phyloP scores from a whole-genome alignment of 2,797 vertebrate genomes.

The Argyrosomus regius region DNA sequence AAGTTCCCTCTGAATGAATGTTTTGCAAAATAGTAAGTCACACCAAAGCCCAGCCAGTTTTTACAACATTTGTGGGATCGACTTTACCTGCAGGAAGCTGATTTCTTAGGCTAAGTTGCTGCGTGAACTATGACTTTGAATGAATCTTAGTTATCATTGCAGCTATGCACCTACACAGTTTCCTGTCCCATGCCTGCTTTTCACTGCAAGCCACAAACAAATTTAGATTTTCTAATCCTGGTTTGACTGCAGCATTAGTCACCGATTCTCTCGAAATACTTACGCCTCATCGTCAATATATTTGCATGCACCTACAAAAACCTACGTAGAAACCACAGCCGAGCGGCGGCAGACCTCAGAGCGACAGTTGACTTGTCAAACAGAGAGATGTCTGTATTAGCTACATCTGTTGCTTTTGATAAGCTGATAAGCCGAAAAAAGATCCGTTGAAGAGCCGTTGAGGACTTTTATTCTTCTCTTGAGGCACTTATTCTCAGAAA shows the following conservation, averaged over 20 bases:
- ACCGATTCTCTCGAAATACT: neutral
- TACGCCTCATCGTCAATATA: neutral
- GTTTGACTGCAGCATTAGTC: neutral
- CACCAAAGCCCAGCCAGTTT: neutral
- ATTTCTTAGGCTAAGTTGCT: neutral
- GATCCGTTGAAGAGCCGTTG: too few species aligned
- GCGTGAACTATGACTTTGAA: neutral
- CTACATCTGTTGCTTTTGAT: too few species aligned
- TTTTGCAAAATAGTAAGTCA: neutral
- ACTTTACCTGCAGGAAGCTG: neutral
- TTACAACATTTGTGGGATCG: neutral
- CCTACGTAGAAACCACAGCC: neutral
- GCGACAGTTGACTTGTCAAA: too few species aligned
- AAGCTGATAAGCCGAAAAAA: too few species aligned
- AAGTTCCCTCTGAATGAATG: too few species aligned
- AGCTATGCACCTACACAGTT: neutral
- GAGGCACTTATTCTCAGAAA: too few species aligned
- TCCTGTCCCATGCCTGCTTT: neutral
- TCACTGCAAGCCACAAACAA: neutral
- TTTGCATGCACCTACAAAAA: neutral
- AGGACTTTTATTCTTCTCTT: too few species aligned
- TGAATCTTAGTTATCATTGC: neutral
- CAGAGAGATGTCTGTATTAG: too few species aligned
- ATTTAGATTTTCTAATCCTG: neutral
- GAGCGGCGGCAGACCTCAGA: too few species aligned